Percentiles rank a stretch among this genome's conserved stretches.
Evolutionary conservation across 2,888 invertebrate species (phyloP).

Genomic region (Cosmorhoe ocellata): DNA sequence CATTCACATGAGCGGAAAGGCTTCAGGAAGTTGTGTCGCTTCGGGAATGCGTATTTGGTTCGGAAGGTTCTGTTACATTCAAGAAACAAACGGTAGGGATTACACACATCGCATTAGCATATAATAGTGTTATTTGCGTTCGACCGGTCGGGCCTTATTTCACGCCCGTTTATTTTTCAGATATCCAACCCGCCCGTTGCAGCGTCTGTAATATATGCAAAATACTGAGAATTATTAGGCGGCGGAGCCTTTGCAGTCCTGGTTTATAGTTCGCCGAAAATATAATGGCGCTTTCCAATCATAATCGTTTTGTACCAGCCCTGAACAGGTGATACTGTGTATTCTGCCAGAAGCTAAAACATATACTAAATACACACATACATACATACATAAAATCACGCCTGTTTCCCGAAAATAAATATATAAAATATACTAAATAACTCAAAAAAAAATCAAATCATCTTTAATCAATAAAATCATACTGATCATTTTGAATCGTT

Average conservation of each 20-base stretch:
- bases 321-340: conserved; percentile 7
- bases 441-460: no score
- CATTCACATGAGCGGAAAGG: conserved; percentile 34
- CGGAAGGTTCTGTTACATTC: conserved; percentile 56
- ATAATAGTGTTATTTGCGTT: conserved; percentile 80
- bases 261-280: conserved; percentile 46
- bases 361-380: no score
- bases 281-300: conserved; percentile 40
- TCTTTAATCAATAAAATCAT: no score
- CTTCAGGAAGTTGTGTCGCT: conserved; percentile 49
- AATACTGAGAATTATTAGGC: conserved; percentile 70
- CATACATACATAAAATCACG: no score
- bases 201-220: conserved; percentile 72
- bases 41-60: conserved; percentile 59
- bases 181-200: conserved; percentile 66
- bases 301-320: conserved; percentile 10
- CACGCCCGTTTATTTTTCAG: conserved; percentile 72
- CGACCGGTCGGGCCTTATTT: conserved; percentile 62
- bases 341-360: no score
- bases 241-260: conserved; percentile 55
- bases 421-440: no score
- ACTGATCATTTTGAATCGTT: no score
- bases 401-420: no score
- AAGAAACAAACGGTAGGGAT: conserved; percentile 61
- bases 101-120: conserved; percentile 76